Conservation (phyloP, 2,888 invertebrate genomes). For the Galeopsomyia nigrocyanea region DNA sequence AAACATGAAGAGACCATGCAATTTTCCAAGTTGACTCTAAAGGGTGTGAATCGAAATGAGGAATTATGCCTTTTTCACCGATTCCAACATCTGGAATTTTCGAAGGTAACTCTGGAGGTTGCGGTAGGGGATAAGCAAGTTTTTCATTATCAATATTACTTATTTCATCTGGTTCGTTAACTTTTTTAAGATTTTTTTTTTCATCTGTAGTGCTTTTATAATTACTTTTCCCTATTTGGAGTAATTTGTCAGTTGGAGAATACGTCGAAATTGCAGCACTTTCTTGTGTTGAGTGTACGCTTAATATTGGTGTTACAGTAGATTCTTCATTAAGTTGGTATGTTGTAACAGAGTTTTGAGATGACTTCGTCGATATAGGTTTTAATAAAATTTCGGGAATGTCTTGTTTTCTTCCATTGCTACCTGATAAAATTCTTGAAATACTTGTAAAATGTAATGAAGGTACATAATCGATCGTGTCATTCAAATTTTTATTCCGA, state of each 20-base stretch:
- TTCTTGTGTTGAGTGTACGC: constrained; percentile 32
- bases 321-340: constrained; percentile 64
- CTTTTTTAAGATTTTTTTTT: constrained; percentile 49
- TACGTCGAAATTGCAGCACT: constrained; percentile 54
- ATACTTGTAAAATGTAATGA: constrained; percentile 86
- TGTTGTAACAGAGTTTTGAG: constrained; percentile 68
- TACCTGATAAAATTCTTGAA: constrained; percentile 86
- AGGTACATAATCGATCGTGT: constrained; percentile 76
- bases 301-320: constrained; percentile 53
- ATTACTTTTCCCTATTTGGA: constrained; percentile 57
- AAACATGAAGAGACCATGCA: constrained; percentile 94
- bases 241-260: constrained; percentile 65
- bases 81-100: constrained; percentile 56
- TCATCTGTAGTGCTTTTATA: constrained; percentile 56
- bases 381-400: constrained; percentile 82
- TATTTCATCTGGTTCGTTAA: constrained; percentile 22
- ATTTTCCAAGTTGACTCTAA: constrained; percentile 80
- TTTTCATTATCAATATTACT: constrained; percentile 56
- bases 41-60: constrained; percentile 68
- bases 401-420: constrained; percentile 86
- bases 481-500: constrained; percentile 34
- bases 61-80: constrained; percentile 53
- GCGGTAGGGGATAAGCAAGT: constrained; percentile 63
- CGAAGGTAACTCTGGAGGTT: constrained; percentile 62
- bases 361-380: constrained; percentile 63